Evolutionary conservation across 2,797 vertebrate genomes (phyloP).

Genomic region (Propithecus perrieri): DNA sequence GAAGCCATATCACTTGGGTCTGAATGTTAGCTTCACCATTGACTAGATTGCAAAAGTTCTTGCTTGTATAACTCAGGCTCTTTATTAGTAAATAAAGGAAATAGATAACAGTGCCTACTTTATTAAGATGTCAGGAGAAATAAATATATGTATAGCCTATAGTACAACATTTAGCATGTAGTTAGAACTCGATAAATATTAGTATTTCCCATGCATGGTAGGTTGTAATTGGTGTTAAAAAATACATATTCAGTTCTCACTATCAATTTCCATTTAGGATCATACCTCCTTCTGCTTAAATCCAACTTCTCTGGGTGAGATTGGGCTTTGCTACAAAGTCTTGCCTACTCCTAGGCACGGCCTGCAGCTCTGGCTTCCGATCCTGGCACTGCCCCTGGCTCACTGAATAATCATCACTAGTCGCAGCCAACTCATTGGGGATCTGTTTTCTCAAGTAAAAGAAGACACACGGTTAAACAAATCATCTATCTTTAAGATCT

Average conservation of each 20-base stretch:
- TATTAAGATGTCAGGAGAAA: background rate
- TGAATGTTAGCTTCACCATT: background rate
- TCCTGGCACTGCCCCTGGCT: background rate
- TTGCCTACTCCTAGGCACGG: background rate
- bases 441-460: background rate
- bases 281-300: background rate
- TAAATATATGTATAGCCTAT: background rate
- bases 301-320: background rate
- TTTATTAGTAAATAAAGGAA: background rate
- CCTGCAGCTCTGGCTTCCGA: background rate
- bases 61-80: background rate
- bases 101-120: background rate
- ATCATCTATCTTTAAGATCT: background rate
- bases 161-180: background rate
- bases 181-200: background rate
- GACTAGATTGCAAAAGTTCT: background rate
- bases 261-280: background rate
- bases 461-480: slow-evolving; percentile 36
- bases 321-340: background rate
- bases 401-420: background rate
- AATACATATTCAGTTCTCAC: background rate
- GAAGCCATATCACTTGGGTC: background rate
- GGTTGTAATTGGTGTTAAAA: background rate
- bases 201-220: background rate
- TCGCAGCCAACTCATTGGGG: background rate